Evolutionary conservation across 2,797 vertebrate species (phyloP), one percentile per base, ranked within the genome.

Genomic region (Eremophila alpestris): DNA sequence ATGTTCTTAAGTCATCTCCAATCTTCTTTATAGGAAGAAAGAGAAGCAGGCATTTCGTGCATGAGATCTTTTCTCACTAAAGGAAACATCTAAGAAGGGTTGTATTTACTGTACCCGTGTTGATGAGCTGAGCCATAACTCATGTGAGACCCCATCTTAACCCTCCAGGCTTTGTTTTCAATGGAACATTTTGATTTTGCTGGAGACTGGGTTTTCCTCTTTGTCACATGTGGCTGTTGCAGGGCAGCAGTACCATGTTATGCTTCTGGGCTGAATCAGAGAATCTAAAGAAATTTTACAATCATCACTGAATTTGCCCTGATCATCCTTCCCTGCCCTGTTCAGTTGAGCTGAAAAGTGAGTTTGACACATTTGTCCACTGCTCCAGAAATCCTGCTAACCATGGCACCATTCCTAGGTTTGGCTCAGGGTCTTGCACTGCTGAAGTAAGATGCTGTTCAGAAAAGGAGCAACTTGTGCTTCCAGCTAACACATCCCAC

Each of bases 361-460:
- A 41, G 21, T 83, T n/a, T 94, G 83, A 83, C 29, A 64, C 38
- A 55, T 64, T 51, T 67, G 13, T 81, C 38, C 7, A 1, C 40
- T 85, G 74, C 63, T 92, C 58, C 73, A 89, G 69, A 92, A 94
- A 76, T 83, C 58, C 70, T 91, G 30, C 82, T 79, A 38, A 54
- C 64, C 45, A 10, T 78, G 56, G 51, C 71, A 81, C 29, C 38
- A 9, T 80, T 95, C 58, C 36, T 51, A 17, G 54, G 29, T 30
- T 59, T 95, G 79, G 34, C 87, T 76, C 75, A 85, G 75, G 41
- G 52, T 41, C 71, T 83, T 0, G 0, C 36, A 16, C 34, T 55
- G 36, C 45, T 82, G 48, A 49, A 43, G 38, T 70, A 64, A 87
- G 74, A 34, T 54, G 36, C 54, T 85, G 2, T 82, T 93, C 59